These are phyloP conservation scores for Enteromius trimaculatus DNA, from an alignment of 2,797 vertebrate species.

Conservation along the genomic window DNA sequence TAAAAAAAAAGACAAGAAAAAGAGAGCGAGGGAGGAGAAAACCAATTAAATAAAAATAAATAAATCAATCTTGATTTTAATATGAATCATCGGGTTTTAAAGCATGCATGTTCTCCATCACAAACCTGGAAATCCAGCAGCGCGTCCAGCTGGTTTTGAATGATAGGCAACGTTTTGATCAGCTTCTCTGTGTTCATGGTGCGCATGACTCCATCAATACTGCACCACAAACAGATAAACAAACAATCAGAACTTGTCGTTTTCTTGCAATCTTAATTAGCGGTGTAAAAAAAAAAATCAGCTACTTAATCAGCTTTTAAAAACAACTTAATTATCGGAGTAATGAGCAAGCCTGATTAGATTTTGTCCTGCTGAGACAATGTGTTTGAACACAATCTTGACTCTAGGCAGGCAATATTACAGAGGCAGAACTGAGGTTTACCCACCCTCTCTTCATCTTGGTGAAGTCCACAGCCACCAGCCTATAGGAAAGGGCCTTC, in stretches of 20 bases:
- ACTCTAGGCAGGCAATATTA: neutral
- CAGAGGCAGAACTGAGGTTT: neutral
- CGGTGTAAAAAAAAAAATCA: conserved; percentile 35
- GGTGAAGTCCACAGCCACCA: conserved; percentile 94
- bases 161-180: conserved; percentile 92
- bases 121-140: conserved; percentile 90
- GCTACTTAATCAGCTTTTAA: conserved; percentile 41
- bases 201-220: conserved; percentile 90
- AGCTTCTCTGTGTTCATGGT: conserved; percentile 93
- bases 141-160: conserved; percentile 93
- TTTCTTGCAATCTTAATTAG: conserved; percentile 26
- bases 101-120: conserved; percentile 38
- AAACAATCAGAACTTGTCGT: conserved; percentile 29
- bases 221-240: conserved; percentile 62
- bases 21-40: neutral
- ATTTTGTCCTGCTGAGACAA: conserved; percentile 36
- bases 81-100: neutral
- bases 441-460: conserved; percentile 95
- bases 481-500: conserved; percentile 93
- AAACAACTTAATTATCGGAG: conserved; percentile 52
- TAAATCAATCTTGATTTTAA: neutral
- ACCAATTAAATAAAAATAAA: neutral
- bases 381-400: neutral
- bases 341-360: conserved; percentile 38
- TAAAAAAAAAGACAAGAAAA: neutral